Percentiles rank a stretch among this genome's conserved stretches.
Conservation (phyloP, 2,113 vertebrate genomes). For the Trochalopteron elliotii region DNA sequence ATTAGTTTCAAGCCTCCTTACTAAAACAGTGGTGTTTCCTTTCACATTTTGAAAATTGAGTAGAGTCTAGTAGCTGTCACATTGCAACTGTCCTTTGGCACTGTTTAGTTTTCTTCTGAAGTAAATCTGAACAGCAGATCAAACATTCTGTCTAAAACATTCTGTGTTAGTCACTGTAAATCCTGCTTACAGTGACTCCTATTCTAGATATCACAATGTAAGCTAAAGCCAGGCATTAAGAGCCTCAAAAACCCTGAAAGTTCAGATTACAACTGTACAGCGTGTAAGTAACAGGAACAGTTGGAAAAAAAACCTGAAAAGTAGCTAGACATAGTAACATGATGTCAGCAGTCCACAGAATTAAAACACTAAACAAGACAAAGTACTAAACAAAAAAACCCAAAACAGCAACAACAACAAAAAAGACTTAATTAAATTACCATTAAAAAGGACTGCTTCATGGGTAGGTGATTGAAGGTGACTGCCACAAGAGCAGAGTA, state of each 20-base stretch:
- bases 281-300: not conserved
- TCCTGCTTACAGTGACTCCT: not conserved
- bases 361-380: not conserved
- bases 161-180: no score
- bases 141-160: not conserved
- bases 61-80: not conserved
- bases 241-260: not conserved
- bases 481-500: not conserved
- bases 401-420: not conserved
- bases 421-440: not conserved
- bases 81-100: not conserved
- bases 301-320: not conserved
- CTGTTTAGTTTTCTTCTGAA: not conserved
- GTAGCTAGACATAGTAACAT: not conserved
- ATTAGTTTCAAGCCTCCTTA: not conserved
- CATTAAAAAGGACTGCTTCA: not conserved
- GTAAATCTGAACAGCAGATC: not conserved
- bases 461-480: not conserved
- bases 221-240: not conserved
- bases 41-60: not conserved
- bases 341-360: not conserved
- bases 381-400: not conserved
- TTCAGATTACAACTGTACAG: not conserved
- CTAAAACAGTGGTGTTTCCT: not conserved
- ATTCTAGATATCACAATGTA: not conserved